Evolutionary conservation across 2,888 invertebrate species (phyloP).

Genomic region (Arge pagana): DNA sequence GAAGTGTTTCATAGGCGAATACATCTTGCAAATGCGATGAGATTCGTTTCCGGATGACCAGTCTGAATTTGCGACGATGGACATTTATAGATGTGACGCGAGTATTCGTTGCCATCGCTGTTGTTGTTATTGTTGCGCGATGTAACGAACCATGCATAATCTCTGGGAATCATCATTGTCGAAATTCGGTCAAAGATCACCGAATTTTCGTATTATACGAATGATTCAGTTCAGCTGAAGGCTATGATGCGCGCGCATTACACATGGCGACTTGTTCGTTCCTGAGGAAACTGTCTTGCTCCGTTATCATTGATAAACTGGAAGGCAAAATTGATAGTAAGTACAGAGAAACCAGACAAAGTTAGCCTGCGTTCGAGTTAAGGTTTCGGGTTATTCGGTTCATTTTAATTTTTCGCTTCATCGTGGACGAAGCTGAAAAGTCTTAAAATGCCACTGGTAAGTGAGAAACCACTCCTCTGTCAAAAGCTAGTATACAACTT

Average conservation of each 20-base stretch:
- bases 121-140: too few species aligned
- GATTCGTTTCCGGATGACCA: too few species aligned
- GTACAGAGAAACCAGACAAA: neutral
- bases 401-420: conserved; percentile 5
- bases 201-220: too few species aligned
- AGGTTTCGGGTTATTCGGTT: conserved; percentile 5
- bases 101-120: too few species aligned
- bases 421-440: conserved; percentile 46
- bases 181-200: too few species aligned
- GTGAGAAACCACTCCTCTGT: conserved; percentile 15
- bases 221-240: too few species aligned
- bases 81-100: too few species aligned
- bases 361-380: neutral
- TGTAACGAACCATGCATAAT: too few species aligned
- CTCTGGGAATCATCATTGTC: too few species aligned
- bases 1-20: too few species aligned
- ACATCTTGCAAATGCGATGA: too few species aligned
- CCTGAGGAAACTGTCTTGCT: conserved; percentile 2
- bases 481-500: conserved; percentile 18
- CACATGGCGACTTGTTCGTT: conserved; percentile 18
- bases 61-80: too few species aligned
- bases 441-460: conserved; percentile 51
- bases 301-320: conserved; percentile 22
- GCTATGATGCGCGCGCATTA: conserved; percentile 20
- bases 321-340: conserved; percentile 15